Conservation (phyloP, 2,113 vertebrate genomes). For the Actenoides hombroni region DNA sequence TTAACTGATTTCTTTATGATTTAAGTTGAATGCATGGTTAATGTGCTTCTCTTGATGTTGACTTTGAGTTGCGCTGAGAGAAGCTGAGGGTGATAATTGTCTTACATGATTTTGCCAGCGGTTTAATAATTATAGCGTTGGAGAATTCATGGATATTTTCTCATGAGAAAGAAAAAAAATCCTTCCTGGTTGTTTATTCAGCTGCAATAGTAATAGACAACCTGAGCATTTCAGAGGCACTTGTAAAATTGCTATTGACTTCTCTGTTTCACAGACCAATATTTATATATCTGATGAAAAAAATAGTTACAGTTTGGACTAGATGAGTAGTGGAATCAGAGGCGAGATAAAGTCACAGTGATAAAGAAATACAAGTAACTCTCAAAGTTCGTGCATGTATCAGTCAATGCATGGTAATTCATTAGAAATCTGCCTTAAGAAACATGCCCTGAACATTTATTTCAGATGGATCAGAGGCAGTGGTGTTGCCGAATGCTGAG, state of each 20-base stretch:
- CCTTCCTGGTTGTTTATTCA: neutral
- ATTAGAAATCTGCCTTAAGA: neutral
- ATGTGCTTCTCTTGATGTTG: neutral
- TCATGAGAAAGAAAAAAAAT: neutral
- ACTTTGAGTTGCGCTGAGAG: neutral
- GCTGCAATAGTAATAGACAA: neutral
- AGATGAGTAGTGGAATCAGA: neutral
- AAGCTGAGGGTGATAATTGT: neutral
- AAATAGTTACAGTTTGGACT: neutral
- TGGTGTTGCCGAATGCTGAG: neutral
- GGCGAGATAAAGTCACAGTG: accelerated
- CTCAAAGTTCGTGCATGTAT: neutral
- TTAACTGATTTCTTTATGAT: neutral
- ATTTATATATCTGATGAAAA: neutral
- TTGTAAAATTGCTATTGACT: neutral
- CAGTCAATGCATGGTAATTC: neutral
- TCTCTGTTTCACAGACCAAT: neutral
- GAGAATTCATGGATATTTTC: neutral
- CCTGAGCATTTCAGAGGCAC: neutral
- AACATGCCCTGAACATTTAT: neutral
- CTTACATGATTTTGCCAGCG: neutral
- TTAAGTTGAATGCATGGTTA: neutral
- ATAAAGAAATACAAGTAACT: neutral
- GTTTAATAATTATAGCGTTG: neutral
- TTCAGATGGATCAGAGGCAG: neutral